These are phyloP conservation scores for Xenopus petersii DNA, from an alignment of 2,797 vertebrate genomes.

Conservation along the genomic window DNA sequence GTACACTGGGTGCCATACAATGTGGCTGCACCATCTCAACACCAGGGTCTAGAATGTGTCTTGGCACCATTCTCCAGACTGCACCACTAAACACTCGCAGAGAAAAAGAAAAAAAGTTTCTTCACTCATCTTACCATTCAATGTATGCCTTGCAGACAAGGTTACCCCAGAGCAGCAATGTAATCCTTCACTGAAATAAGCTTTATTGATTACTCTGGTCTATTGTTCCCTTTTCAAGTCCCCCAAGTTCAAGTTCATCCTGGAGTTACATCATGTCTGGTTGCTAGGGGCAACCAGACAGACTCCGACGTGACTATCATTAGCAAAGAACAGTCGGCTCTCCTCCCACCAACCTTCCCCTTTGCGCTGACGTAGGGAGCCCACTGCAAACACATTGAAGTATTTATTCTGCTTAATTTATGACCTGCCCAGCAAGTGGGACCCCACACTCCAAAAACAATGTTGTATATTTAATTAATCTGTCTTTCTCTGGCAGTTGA, in stretches of 20 bases:
- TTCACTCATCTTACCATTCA: constrained; percentile 74
- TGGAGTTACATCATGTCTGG: constrained; percentile 97
- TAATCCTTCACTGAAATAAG: constrained; percentile 91
- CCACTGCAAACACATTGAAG: constrained; percentile 78
- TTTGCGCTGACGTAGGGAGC: constrained; percentile 72
- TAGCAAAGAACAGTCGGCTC: constrained; percentile 77
- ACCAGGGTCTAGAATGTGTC: constrained; percentile 33
- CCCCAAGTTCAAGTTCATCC: constrained; percentile 96
- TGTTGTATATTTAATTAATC: constrained; percentile 80
- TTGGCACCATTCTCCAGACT: constrained; percentile 40
- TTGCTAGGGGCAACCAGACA: constrained; percentile 94
- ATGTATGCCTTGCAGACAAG: constrained; percentile 76
- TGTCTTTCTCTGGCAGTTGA: constrained; percentile 72
- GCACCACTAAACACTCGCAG: constrained; percentile 48
- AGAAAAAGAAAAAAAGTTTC: constrained; percentile 51
- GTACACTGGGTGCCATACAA: background rate
- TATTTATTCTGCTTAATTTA: constrained; percentile 80
- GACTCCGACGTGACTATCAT: constrained; percentile 95
- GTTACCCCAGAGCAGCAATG: constrained; percentile 80
- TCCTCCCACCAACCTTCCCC: constrained; percentile 73
- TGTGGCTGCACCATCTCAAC: constrained; percentile 38
- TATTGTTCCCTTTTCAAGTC: constrained; percentile 89
- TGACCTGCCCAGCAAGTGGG: constrained; percentile 67
- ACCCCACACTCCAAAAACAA: constrained; percentile 70
- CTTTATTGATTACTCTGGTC: constrained; percentile 89